Conservation (phyloP, 92 coral and sea anemone species). For the Blastomussa wellsi region DNA sequence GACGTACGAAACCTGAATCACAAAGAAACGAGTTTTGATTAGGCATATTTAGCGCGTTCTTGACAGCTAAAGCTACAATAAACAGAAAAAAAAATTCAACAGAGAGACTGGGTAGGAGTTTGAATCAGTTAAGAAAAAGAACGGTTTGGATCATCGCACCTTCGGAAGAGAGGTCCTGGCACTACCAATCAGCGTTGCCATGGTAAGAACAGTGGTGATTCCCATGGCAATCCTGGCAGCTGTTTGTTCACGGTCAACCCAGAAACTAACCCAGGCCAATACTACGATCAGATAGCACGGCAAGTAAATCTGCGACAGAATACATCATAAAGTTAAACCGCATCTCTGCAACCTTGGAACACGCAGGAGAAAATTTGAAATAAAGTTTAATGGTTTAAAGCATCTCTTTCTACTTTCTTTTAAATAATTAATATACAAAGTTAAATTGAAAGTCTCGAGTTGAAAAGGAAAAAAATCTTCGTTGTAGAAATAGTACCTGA, state of each 20-base stretch:
- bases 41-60: neutral
- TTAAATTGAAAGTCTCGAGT: too few species aligned
- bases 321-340: neutral
- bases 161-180: slow-evolving; percentile 87
- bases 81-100: neutral
- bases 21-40: neutral
- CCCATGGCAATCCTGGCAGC: slow-evolving; percentile 95
- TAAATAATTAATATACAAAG: too few species aligned
- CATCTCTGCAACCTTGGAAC: neutral
- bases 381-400: too few species aligned
- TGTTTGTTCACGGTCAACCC: slow-evolving; percentile 94
- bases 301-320: slow-evolving; percentile 64
- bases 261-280: slow-evolving; percentile 89
- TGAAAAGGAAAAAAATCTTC: neutral
- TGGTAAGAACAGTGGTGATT: slow-evolving; percentile 88
- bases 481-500: slow-evolving; percentile 52
- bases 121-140: too few species aligned
- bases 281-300: slow-evolving; percentile 83
- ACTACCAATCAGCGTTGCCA: slow-evolving; percentile 92
- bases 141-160: slow-evolving; percentile 1
- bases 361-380: neutral
- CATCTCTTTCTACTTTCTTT: too few species aligned
- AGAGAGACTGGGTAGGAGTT: neutral
- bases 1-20: slow-evolving; percentile 73
- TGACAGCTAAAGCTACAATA: neutral